A percentile compares a stretch with the other conserved stretches of the same genome.
phyloP scores from a whole-genome alignment of 2,888 invertebrate species.

The Therioaphis trifolii region DNA sequence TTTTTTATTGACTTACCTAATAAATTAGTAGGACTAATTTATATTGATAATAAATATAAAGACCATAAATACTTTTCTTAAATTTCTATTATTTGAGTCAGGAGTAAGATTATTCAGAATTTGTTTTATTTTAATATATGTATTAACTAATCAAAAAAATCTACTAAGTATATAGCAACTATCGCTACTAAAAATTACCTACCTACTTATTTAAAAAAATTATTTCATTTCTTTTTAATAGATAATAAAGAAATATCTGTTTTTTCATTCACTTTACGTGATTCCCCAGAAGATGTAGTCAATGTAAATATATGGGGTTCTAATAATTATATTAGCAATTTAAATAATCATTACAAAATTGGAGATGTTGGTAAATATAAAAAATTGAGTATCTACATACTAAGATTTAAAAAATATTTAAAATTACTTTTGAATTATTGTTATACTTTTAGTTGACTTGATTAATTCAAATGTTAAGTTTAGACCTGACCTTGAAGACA shows the following conservation, averaged over 20 bases:
- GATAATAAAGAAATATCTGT: conserved; percentile 75
- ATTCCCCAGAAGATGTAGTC: conserved; percentile 78
- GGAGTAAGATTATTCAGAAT: too few species aligned
- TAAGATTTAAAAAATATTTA: not conserved
- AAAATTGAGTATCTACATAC: too few species aligned
- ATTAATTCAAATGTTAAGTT: conserved; percentile 75
- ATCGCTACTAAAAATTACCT: not conserved
- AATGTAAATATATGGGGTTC: conserved; percentile 84
- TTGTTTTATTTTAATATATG: too few species aligned
- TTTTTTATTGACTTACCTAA: too few species aligned
- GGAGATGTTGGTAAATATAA: conserved; percentile 76
- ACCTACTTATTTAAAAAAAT: not conserved
- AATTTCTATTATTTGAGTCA: too few species aligned
- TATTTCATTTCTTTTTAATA: conserved; percentile 39
- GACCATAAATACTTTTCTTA: too few species aligned
- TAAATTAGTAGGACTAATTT: too few species aligned
- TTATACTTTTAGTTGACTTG: conserved; percentile 74
- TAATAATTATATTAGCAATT: conserved; percentile 74
- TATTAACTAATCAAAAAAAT: too few species aligned
- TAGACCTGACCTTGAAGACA: conserved; percentile 68
- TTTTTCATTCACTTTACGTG: conserved; percentile 81
- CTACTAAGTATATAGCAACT: not conserved
- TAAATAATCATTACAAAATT: conserved; percentile 75
- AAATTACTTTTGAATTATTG: not conserved
- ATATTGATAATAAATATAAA: too few species aligned